Conservation (phyloP, 1,140 invertebrate species). For the Drosophila ogumai region DNA sequence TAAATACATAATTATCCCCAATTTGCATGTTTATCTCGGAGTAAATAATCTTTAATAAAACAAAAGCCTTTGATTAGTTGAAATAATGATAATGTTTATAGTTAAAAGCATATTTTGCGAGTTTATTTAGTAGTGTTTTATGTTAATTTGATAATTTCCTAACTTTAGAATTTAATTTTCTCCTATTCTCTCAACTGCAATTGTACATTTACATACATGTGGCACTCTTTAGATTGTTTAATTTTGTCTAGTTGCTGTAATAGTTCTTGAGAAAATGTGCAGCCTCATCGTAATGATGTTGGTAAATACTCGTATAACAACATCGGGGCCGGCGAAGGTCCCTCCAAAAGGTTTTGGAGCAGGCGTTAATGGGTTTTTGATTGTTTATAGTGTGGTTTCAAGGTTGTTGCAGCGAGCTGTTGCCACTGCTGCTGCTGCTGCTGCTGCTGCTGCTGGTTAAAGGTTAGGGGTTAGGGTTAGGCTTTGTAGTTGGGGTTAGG, state of each 20-base stretch:
- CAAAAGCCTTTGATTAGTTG: background rate
- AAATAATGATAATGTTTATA: background rate
- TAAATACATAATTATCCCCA: background rate
- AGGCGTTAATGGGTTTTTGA: conserved; percentile 74
- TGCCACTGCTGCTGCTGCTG: conserved; percentile 5
- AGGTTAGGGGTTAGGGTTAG: conserved; percentile 60
- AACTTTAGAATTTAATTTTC: background rate
- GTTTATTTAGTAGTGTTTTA: background rate
- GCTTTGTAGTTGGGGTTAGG: conserved; percentile 7
- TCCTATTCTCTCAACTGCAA: background rate
- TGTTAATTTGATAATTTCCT: too few species aligned
- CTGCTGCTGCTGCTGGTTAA: conserved; percentile 13
- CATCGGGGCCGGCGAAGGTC: conserved; percentile 34
- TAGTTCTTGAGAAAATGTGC: conserved; percentile 79
- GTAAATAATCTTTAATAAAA: too few species aligned
- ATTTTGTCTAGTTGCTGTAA: conserved; percentile 73
- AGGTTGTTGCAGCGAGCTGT: conserved; percentile 48
- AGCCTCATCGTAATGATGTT: conserved; percentile 77
- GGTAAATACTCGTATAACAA: conserved; percentile 67
- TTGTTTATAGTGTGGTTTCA: conserved; percentile 62
- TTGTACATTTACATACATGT: conserved; percentile 10
- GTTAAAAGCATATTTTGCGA: background rate
- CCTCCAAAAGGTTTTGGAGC: conserved; percentile 60
- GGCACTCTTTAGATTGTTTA: conserved; percentile 53
- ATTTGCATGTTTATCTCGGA: background rate